These are phyloP conservation scores for Coptodon bakossiorum DNA, from an alignment of 2,113 vertebrate species.

Conservation along the genomic window DNA sequence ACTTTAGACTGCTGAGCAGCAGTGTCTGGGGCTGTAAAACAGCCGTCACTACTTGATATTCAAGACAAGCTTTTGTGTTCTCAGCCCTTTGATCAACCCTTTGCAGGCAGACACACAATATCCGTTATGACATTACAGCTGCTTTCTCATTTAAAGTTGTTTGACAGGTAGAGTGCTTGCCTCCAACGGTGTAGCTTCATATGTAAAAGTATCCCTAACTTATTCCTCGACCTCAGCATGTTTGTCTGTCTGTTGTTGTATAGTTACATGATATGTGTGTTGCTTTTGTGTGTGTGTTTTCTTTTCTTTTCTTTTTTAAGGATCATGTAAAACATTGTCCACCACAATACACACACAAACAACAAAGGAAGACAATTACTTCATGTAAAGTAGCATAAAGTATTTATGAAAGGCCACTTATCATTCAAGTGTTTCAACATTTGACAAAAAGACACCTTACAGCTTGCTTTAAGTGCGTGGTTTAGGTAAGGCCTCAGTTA, in stretches of 20 bases:
- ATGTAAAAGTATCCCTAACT: not conserved
- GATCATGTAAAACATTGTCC: not conserved
- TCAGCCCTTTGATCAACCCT: constrained; percentile 5
- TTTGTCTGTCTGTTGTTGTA: not conserved
- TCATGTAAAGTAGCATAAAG: not conserved
- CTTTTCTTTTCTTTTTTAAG: not conserved
- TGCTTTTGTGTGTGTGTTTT: not conserved
- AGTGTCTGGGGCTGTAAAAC: not conserved
- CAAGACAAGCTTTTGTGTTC: not conserved
- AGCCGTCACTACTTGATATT: constrained; percentile 3
- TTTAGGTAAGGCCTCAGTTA: not conserved
- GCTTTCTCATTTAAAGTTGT: not conserved
- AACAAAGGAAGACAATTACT: not conserved
- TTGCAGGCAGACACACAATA: not conserved
- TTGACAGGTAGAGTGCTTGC: not conserved
- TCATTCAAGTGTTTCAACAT: not conserved
- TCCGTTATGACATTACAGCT: not conserved
- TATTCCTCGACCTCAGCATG: not conserved
- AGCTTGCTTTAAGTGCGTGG: not conserved
- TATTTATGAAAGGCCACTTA: not conserved
- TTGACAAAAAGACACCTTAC: not conserved
- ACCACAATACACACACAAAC: not conserved
- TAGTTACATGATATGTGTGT: not conserved
- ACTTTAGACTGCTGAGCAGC: not conserved
- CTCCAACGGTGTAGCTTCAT: not conserved